Percentiles rank a stretch among this genome's conserved stretches.
phyloP scores from a whole-genome alignment of 2,888 invertebrate species.

The Drosophila niveifrons region DNA sequence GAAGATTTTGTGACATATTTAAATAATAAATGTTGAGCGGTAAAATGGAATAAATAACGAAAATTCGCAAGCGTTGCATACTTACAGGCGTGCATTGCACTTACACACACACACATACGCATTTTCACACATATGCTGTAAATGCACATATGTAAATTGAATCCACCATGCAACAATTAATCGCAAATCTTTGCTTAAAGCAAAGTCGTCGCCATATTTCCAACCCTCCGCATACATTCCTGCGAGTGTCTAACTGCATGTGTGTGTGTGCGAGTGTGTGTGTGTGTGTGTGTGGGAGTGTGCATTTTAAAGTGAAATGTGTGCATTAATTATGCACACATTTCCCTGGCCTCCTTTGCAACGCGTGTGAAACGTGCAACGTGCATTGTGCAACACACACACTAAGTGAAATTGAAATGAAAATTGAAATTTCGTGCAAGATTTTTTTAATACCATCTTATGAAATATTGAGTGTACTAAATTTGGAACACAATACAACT shows the following conservation, averaged over 20 bases:
- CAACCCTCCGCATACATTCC: neutral
- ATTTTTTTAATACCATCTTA: constrained; percentile 16
- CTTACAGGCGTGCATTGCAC: constrained; percentile 50
- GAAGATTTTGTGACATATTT: neutral
- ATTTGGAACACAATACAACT: constrained; percentile 3
- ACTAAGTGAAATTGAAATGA: constrained; percentile 70
- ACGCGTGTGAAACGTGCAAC: constrained; percentile 1
- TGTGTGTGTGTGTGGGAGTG: constrained; percentile 37
- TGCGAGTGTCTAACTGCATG: constrained; percentile 2
- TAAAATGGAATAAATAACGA: constrained; percentile 10
- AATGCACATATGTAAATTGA: constrained; percentile 64
- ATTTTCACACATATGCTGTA: constrained; percentile 18
- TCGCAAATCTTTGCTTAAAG: constrained; percentile 81
- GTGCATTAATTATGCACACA: constrained; percentile 80
- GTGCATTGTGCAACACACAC: neutral
- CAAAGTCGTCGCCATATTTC: constrained; percentile 67
- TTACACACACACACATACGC: constrained; percentile 17
- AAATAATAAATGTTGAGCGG: constrained; percentile 8
- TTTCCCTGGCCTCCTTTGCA: constrained; percentile 42
- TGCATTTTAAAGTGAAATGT: constrained; percentile 79
- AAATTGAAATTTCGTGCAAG: constrained; percentile 31
- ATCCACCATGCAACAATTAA: constrained; percentile 82
- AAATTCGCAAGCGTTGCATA: constrained; percentile 47
- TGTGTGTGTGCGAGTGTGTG: constrained; percentile 25
- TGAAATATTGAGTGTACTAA: constrained; percentile 2